Percentiles rank a stretch among this genome's conserved stretches.
Conservation (phyloP, 35 echinoderm and acorn worm species). For the Apostichopus californicus region DNA sequence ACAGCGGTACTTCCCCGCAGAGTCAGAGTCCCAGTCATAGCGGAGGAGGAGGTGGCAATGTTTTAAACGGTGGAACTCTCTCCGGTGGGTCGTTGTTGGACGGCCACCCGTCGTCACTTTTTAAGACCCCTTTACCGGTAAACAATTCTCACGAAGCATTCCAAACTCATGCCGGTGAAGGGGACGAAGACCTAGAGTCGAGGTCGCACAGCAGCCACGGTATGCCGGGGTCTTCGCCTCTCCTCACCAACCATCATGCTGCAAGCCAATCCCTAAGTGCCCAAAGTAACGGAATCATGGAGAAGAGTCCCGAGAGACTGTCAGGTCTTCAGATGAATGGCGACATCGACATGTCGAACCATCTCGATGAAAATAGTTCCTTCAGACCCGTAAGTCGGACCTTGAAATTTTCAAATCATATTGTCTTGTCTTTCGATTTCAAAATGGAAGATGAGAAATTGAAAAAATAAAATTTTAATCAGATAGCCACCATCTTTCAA, state of each 20-base stretch:
- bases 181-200: background rate
- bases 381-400: slow-evolving; percentile 16
- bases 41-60: background rate
- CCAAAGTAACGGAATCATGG: slow-evolving; percentile 41
- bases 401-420: too few relatives aligned
- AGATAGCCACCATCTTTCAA: too few relatives aligned
- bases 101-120: slow-evolving; percentile 48
- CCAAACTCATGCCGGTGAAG: slow-evolving; percentile 47
- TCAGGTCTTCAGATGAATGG: slow-evolving; percentile 54
- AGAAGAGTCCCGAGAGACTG: slow-evolving; percentile 6
- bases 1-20: slow-evolving; percentile 29
- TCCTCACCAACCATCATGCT: slow-evolving; percentile 18
- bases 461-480: too few relatives aligned
- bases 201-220: background rate
- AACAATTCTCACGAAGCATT: slow-evolving; percentile 71
- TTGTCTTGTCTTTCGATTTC: too few relatives aligned
- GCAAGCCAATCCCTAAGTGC: slow-evolving; percentile 58
- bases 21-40: slow-evolving; percentile 47
- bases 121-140: slow-evolving; percentile 80
- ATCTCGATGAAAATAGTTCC: slow-evolving; percentile 14
- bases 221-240: slow-evolving; percentile 11
- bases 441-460: too few relatives aligned
- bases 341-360: slow-evolving; percentile 30
- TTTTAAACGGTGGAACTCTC: slow-evolving; percentile 36
- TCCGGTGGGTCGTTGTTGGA: background rate